Base-by-base conservation (phyloP, 1,140 invertebrate genomes). In the Stegodyphus dumicola region DNA sequence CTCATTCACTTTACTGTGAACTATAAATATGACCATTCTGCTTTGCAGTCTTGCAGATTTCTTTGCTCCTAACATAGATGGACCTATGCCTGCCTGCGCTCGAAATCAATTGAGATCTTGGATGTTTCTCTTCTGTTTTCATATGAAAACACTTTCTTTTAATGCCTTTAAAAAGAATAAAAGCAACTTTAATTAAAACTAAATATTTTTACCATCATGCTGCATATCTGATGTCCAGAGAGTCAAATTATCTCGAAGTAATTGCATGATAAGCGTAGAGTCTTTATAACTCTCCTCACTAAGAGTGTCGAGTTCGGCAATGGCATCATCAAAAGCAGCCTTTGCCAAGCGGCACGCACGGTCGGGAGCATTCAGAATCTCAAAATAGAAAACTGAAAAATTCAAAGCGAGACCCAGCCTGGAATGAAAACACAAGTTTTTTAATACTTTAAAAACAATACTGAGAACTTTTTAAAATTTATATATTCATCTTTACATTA, bases 201-300 rank as follows among this genome's bases (percentile, higher is more conserved):
- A 33, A 33, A 33, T 33, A 60, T 60, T 10, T 15, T 77, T 52
- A 83, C 87, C 87, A 79, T 85, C 87, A 80, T 93, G 95, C 92
- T 97, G 95, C 94, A 97, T 97, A 93, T 99, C 97, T 89, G 96
- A 97, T 89, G 97, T 99, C 98, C 98, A 99, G 88, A 99, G 94
- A 89, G 97, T 99, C 88, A 99, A 94, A 93, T 99, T 99, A 93
- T 99, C 98, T 92, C 98, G 93, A 90, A 99, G 94, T 89, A 99
- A 94, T 93, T 99, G 98, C 98, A 99, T 99, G 90, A 99, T 99
- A 87, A 99, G 94, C 89, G 98, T 99, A 76, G 97, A 98, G 93
- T 99, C 98, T 93, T 99, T 99, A 93, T 99, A 99, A 91, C 95
- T 97, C 91, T 99, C 97, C 93, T 99, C 97, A 89, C 95, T 97